Base-by-base conservation (phyloP, 2,797 vertebrate species). In the Tenualosa thibaudeaui region DNA sequence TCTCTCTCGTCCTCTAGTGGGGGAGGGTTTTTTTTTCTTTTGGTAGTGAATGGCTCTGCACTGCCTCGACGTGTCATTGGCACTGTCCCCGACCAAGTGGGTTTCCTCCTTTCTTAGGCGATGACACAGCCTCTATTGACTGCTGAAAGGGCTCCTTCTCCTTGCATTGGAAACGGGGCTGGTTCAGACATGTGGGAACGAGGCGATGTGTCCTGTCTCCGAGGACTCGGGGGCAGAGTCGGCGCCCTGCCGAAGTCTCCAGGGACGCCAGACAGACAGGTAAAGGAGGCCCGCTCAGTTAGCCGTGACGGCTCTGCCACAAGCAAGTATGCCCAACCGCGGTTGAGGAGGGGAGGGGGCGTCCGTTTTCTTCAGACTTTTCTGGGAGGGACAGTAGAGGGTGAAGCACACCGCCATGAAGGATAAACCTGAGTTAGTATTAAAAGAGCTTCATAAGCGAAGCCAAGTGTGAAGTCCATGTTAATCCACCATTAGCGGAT, bases 111-210 rank as follows among this genome's bases (percentile, higher is more conserved):
- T 84, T 87, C 58, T 87, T 82, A 85, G 83, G 83, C 85, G 87
- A 85, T 85, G 86, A 89, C 62, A 75, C 81, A 9, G 62, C 86
- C 86, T 86, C 86, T 87, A 87, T 83, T 88, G 84, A 87, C 86
- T 49, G 81, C 84, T 75, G 85, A 85, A 89, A 88, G 83, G 83
- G 65, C 83, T 85, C 86, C 68, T 0, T 13, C 85, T 81, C 58
- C 0, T 6, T 84, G 81, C 81, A 82, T 81, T 65, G 81, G 86
- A 87, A 86, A 86, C 40, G 81, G 84, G 65, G 88, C 85, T 82
- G 85, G 86, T n/a, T 22, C 82, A 81, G 49, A 85, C 60, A 81
- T 81, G 68, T 75, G 56, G 75, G 83, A 68, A 65, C 68, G 86
- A 89, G 87, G 86, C 85, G 83, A 87, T 65, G 43, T 82, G 68